Evolutionary conservation across 2,888 invertebrate species (phyloP), one percentile per base, ranked within the genome.

Genomic region (Abrostola triplasia): DNA sequence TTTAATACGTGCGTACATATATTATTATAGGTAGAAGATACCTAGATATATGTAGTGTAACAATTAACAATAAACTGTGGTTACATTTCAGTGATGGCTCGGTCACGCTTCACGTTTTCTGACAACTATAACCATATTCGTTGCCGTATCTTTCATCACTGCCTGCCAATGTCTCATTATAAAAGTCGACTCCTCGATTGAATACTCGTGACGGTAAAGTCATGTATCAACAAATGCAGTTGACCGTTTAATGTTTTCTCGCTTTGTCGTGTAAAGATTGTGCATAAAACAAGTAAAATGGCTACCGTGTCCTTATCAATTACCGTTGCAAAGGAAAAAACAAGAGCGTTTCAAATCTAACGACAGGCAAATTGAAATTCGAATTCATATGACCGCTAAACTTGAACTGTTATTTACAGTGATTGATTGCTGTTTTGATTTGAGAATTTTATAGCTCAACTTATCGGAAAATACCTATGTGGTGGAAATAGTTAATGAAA

Each of bases 231-330:
- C 59, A 68, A 44, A 36, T 47, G 42, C 42, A 54, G 44, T 48
- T 66, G 42, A 6, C 8, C 51, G 49, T 38, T 59, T 49, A 40
- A 59, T 58, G 60, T 57, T 59, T 54, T 35, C 36, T 60, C 56
- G 51, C 64, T 56, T 69, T 65, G 63, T 74, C 44, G 44, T 12
- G 41, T 51, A 52, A 59, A 41, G 41, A 49, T 58, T 64, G 61
- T 63, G 41, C 53, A 64, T 40, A 38, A 64, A 64, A 73, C 41
- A 13, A 54, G 42, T 55, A 7, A 10, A 52, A 52, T 38, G 7
- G 5, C 40, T 36, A 57, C 41, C 41, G 41, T 48, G 37, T 49
- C 40, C 57, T 49, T 57, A 57, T 57, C 57, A 57, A 49, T 50
- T n/a, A 44, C n/a, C 36, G 10, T 12, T 49, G 35, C 35, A 7